phyloP scores from a whole-genome alignment of 2,888 invertebrate species.

The Apodemia hepburni region DNA sequence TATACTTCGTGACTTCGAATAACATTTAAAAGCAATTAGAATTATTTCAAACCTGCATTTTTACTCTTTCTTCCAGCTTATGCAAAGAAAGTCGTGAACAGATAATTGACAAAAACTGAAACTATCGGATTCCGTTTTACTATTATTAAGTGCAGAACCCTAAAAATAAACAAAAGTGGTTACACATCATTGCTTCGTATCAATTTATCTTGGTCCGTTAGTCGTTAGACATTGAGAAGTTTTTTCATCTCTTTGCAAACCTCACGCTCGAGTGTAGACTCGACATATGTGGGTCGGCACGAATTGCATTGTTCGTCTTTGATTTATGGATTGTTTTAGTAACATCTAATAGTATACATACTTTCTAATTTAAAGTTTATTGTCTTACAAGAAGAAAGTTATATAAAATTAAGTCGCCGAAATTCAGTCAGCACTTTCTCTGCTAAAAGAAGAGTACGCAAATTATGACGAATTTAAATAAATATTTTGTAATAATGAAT shows the following conservation, averaged over 20 bases:
- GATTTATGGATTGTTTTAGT: constrained; percentile 42
- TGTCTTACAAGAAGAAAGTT: not conserved
- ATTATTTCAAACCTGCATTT: too few species aligned
- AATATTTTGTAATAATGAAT: too few species aligned
- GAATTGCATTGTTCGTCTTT: constrained; percentile 56
- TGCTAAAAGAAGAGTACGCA: not conserved
- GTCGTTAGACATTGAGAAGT: constrained; percentile 43
- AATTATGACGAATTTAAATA: too few species aligned
- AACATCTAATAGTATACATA: constrained; percentile 26
- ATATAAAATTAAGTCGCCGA: constrained; percentile 1
- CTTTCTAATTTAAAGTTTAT: constrained; percentile 25
- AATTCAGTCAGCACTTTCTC: not conserved
- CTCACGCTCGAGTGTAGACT: constrained; percentile 35
- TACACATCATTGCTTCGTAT: constrained; percentile 1
- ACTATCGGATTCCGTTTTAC: not conserved
- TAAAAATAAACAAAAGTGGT: constrained; percentile 1
- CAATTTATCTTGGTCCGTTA: constrained; percentile 43
- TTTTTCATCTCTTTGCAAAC: constrained; percentile 52
- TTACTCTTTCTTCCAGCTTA: too few species aligned
- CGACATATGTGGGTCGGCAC: constrained; percentile 59
- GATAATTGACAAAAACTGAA: not conserved
- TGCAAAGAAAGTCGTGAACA: not conserved
- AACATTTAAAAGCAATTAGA: too few species aligned
- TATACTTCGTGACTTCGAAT: too few species aligned
- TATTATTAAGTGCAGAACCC: not conserved